Percentiles rank a stretch among this genome's conserved stretches.
Conservation (phyloP, 2,888 invertebrate genomes). For the Eledona agricola region DNA sequence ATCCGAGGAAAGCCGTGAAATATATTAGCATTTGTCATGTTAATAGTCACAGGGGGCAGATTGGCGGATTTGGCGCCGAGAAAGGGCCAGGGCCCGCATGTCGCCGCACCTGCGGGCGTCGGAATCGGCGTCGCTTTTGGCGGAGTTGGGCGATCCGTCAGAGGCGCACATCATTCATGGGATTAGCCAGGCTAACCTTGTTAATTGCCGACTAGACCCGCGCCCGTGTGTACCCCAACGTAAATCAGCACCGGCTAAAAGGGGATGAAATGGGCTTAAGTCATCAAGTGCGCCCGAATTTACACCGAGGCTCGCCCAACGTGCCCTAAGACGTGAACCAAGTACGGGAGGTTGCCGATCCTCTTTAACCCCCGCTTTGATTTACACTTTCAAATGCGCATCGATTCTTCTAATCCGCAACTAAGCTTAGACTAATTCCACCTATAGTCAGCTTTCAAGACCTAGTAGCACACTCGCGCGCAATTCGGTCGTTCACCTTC, state of each 20-base stretch:
- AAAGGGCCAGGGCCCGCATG: constrained; percentile 52
- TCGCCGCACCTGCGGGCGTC: constrained; percentile 54
- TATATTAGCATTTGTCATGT: constrained; percentile 64
- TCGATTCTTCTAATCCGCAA: constrained; percentile 48
- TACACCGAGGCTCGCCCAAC: constrained; percentile 51
- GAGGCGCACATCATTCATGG: constrained; percentile 64
- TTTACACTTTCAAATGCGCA: constrained; percentile 51
- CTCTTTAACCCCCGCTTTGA: constrained; percentile 42
- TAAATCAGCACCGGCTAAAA: constrained; percentile 64
- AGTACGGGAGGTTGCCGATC: constrained; percentile 5
- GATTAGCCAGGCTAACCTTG: constrained; percentile 65
- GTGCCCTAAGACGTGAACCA: constrained; percentile 30
- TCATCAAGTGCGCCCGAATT: constrained; percentile 60
- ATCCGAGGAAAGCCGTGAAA: constrained; percentile 61
- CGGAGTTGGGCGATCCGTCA: constrained; percentile 56
- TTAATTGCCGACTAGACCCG: constrained; percentile 64
- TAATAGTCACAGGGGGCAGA: constrained; percentile 62
- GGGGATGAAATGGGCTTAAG: constrained; percentile 62
- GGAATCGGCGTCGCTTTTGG: constrained; percentile 46
- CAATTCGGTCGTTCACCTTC: too few species aligned
- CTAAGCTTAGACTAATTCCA: constrained; percentile 48
- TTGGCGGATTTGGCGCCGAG: constrained; percentile 58
- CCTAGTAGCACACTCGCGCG: constrained; percentile 10
- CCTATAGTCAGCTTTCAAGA: not conserved
- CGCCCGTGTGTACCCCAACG: constrained; percentile 59